Evolutionary conservation across 2,888 invertebrate genomes (phyloP), one percentile per base, ranked within the genome.

Genomic region (Aproaerema taeniolella): DNA sequence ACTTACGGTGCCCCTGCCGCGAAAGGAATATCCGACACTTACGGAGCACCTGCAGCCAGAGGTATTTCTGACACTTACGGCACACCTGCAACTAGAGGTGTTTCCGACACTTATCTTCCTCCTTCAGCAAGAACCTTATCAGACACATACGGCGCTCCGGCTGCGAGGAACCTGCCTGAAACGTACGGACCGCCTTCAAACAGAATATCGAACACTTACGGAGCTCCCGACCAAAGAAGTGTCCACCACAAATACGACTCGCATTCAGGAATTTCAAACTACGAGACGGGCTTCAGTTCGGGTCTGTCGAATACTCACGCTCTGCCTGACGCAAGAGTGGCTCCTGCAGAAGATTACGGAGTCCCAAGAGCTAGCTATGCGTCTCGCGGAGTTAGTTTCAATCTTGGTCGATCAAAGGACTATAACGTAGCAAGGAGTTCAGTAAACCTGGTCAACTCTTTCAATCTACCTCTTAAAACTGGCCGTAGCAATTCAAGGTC

Each of bases 301-400:
- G 50, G 53, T 24, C 62, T 52, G 1, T 65, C 66, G 2, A 20
- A 54, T 2, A 48, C 59, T 13, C 69, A 67, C 24, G 67, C 65
- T 11, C 43, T 50, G 4, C 68, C 71, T 15, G 68, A 65, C 33
- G 54, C 62, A 33, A 57, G 64, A 5, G 65, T 65, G 2, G 16
- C 47, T 11, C 65, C 67, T 9, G 69, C 74, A 2, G 56, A 65
- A 40, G 61, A 67, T 40, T 76, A 72, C 31, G 66, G 69, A 10
- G 10, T 38, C 25, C 35, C 28, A 25, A 32, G n/a, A 28, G 31
- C 17, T 11, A 42, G 8, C 38, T 38, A 30, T 31, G 12, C 29
- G 5, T 29, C 29, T n/a, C n/a, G n/a, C n/a, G n/a, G n/a, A n/a
- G n/a, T n/a, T n/a, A n/a, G n/a, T n/a, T n/a, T n/a, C n/a, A n/a